Conservation (phyloP, 2,888 invertebrate species). For the Agrotis clavis region DNA sequence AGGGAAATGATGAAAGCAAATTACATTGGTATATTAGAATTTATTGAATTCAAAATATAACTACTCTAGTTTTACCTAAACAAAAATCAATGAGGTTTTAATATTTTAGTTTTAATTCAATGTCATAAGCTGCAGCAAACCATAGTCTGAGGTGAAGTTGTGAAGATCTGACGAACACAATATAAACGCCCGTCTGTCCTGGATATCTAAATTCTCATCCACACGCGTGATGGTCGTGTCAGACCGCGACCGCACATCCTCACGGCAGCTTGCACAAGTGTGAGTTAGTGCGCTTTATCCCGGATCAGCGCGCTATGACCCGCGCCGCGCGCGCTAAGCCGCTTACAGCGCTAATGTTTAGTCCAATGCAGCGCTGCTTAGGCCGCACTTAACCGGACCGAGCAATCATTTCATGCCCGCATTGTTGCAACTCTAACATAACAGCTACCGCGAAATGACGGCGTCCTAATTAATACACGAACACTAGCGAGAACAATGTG, state of each 20-base stretch:
- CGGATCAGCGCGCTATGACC: slow-evolving; percentile 51
- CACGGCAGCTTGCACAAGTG: slow-evolving; percentile 30
- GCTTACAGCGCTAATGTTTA: slow-evolving; percentile 70
- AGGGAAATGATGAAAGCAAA: too few species aligned
- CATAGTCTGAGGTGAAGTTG: too few species aligned
- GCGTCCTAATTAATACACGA: slow-evolving; percentile 45
- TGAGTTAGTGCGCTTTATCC: slow-evolving; percentile 58
- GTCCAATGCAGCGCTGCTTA: slow-evolving; percentile 66
- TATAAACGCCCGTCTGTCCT: slow-evolving; percentile 2
- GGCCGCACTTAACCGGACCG: slow-evolving; percentile 59
- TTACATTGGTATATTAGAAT: too few species aligned
- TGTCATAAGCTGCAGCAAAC: too few species aligned
- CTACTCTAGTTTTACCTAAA: too few species aligned
- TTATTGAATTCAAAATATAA: too few species aligned
- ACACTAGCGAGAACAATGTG: slow-evolving; percentile 27
- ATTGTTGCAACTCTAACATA: slow-evolving; percentile 23
- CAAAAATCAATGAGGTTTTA: too few species aligned
- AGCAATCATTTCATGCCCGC: slow-evolving; percentile 22
- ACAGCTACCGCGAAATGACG: slow-evolving; percentile 23
- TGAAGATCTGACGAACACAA: too few species aligned
- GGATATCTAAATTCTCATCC: too few species aligned
- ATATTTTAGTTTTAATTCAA: too few species aligned
- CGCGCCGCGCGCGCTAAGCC: slow-evolving; percentile 59
- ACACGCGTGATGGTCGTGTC: too few species aligned
- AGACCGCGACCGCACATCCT: not conserved